These are phyloP conservation scores for Eleginops maclovinus DNA, from an alignment of 2,113 vertebrate genomes.

Conservation along the genomic window DNA sequence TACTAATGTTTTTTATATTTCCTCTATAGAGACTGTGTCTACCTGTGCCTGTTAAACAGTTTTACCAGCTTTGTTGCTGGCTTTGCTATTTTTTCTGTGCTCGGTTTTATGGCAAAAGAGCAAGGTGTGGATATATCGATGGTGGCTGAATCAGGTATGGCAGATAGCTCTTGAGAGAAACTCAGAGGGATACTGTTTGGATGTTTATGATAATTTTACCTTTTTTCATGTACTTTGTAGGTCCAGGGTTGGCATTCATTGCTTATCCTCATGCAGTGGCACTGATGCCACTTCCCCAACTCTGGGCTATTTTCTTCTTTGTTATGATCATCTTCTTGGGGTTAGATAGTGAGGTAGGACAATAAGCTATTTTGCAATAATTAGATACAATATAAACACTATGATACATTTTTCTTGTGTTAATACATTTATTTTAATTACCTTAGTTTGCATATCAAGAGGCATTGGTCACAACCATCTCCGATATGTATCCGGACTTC, in stretches of 20 bases:
- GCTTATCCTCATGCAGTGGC: slow-evolving; percentile 84
- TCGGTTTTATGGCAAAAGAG: slow-evolving; percentile 92
- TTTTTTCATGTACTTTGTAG: slow-evolving; percentile 51
- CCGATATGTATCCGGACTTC: slow-evolving; percentile 82
- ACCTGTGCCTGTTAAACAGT: slow-evolving; percentile 93
- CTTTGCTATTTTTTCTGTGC: slow-evolving; percentile 94
- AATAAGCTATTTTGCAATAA: neutral
- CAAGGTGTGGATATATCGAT: slow-evolving; percentile 89
- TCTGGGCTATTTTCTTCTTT: slow-evolving; percentile 86
- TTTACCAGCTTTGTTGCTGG: slow-evolving; percentile 93
- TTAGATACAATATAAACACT: neutral
- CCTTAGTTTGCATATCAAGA: slow-evolving; percentile 83
- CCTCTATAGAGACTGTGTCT: slow-evolving; percentile 87
- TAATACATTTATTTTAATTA: slow-evolving; percentile 12
- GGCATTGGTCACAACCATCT: slow-evolving; percentile 81
- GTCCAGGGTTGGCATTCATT: slow-evolving; percentile 85
- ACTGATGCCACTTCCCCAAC: slow-evolving; percentile 84
- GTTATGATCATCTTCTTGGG: slow-evolving; percentile 85
- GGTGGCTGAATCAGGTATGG: slow-evolving; percentile 90
- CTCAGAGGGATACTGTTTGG: neutral
- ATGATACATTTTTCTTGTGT: neutral
- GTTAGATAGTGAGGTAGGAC: slow-evolving; percentile 83
- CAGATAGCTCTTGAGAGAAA: neutral
- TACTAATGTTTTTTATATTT: slow-evolving; percentile 4
- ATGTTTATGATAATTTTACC: neutral